Evolutionary conservation across 2,113 vertebrate genomes (phyloP).

Genomic region (Caloenas nicobarica): DNA sequence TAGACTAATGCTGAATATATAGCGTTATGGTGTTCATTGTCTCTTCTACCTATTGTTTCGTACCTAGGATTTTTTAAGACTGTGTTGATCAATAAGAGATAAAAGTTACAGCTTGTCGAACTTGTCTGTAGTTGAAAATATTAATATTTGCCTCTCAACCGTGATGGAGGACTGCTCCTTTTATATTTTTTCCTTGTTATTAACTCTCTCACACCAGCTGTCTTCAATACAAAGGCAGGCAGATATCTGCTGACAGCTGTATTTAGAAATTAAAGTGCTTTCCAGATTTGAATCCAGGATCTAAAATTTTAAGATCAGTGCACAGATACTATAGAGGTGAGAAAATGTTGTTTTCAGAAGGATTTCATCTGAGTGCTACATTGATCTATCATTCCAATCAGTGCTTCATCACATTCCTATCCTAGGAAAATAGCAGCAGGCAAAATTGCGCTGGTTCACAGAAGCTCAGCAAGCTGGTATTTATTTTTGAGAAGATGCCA

Average conservation of each 20-base stretch:
- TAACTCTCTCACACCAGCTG: not conserved
- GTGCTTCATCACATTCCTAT: conserved; percentile 2
- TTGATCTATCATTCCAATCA: conserved; percentile 10
- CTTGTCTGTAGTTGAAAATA: conserved; percentile 1
- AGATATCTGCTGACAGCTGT: conserved; percentile 27
- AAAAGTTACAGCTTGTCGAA: not conserved
- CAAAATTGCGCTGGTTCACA: not conserved
- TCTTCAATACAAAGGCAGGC: conserved; percentile 3
- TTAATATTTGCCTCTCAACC: not conserved
- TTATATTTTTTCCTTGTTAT: not conserved
- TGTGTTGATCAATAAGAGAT: not conserved
- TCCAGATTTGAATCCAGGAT: conserved; percentile 17
- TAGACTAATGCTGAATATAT: not conserved
- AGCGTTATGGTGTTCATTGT: not conserved
- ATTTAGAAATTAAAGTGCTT: conserved; percentile 37
- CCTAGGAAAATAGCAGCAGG: conserved; percentile 18
- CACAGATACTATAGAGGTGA: not conserved
- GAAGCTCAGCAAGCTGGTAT: not conserved
- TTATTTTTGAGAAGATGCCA: conserved; percentile 17
- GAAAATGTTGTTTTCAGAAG: conserved; percentile 2
- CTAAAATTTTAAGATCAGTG: conserved; percentile 37
- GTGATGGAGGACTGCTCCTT: not conserved
- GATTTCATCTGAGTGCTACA: not conserved
- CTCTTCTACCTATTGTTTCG: not conserved
- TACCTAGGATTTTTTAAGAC: not conserved